Base-by-base conservation (phyloP, 1,140 invertebrate genomes). In the Halictus rubicundus region DNA sequence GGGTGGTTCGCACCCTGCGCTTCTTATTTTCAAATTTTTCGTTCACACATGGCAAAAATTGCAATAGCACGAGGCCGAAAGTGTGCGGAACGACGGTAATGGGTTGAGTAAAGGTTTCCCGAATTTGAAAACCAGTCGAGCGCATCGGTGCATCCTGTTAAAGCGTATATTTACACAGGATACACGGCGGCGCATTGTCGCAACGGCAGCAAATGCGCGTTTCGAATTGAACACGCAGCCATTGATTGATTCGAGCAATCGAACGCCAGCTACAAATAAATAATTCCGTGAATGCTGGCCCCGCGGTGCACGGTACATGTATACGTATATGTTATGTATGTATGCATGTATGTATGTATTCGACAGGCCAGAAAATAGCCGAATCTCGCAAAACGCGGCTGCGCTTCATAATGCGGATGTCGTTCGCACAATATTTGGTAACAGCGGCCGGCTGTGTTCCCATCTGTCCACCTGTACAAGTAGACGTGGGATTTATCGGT, bases 71-170 rank as follows among this genome's bases (percentile, higher is more conserved):
- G n/a, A 8, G 19, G 19, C 7, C 54, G 54, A 57, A n/a, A 57
- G 21, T 57, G 54, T 9, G 19, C 8, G 54, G 19, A 57, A 21
- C 19, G 54, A 5, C 80, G 84, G 87, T 88, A 89, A 89, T 89
- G 82, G 83, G 68, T 66, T 73, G 16, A 79, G 66, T 21, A 85
- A 87, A 84, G 83, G 82, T 64, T 69, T 82, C 78, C 74, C 52
- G 72, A 85, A 88, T 87, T 86, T 81, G 84, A 85, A 88, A 87
- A 88, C 83, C 46, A 52, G 19, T 61, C 46, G 4, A 10, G 9
- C 14, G 42, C 25, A 27, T 23, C 42, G 5, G 73, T 23, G 74
- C 39, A 60, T 68, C 65, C 39, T 68, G 74, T 60, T 42, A 63
- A 78, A 78, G 59, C 54, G 49, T 52, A 25, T 39, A 52, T 52